These are phyloP conservation scores for Clarias magur DNA, from an alignment of 2,113 vertebrate species.

Conservation along the genomic window DNA sequence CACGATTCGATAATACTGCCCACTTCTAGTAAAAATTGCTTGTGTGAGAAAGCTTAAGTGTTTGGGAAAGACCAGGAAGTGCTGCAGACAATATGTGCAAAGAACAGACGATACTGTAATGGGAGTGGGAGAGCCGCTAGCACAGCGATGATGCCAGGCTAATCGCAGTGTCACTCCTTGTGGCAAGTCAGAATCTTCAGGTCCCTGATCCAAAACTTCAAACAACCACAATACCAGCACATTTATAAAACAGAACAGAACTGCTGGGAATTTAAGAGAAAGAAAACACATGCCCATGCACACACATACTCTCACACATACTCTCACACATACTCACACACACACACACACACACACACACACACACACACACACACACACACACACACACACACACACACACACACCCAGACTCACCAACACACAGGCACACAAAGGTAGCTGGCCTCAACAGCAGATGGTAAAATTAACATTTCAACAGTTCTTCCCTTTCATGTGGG, in stretches of 20 bases:
- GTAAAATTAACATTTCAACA: constrained; percentile 99
- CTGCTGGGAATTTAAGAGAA: constrained; percentile 84
- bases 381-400: constrained; percentile 43
- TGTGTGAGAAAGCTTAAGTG: background rate
- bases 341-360: constrained; percentile 40
- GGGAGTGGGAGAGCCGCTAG: constrained; percentile 52
- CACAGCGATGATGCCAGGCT: constrained; percentile 62
- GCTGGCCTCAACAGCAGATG: constrained; percentile 94
- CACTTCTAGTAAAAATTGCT: background rate
- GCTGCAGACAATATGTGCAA: constrained; percentile 40
- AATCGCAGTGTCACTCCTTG: constrained; percentile 73
- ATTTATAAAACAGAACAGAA: constrained; percentile 95
- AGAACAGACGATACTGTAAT: constrained; percentile 32
- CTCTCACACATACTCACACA: constrained; percentile 33
- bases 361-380: constrained; percentile 55
- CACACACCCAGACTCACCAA: constrained; percentile 49
- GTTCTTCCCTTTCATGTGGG: constrained; percentile 92
- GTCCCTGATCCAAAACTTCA: constrained; percentile 84
- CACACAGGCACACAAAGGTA: constrained; percentile 76
- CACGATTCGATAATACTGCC: background rate
- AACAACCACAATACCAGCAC: constrained; percentile 92
- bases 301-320: constrained; percentile 32
- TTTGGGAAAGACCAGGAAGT: constrained; percentile 1
- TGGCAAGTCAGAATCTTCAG: constrained; percentile 81
- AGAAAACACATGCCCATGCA: constrained; percentile 67